Percentiles rank a stretch among this genome's conserved stretches.
phyloP scores from a whole-genome alignment of 1,140 invertebrate genomes.

The Neodiprion lecontei region DNA sequence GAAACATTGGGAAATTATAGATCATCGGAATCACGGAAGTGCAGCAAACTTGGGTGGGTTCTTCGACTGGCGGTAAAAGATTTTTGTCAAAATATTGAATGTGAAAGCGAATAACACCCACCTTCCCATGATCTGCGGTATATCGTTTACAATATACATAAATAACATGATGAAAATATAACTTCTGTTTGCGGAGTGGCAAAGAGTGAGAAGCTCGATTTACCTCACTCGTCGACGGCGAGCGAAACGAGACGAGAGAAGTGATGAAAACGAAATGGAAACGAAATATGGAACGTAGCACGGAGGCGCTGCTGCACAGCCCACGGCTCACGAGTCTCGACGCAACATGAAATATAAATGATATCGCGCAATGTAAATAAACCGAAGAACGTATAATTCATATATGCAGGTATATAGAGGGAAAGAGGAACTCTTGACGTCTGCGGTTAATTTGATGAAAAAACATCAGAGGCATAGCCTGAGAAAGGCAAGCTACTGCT shows the following conservation, averaged over 20 bases:
- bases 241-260: not conserved
- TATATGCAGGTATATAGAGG: slow-evolving; percentile 3
- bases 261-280: slow-evolving; percentile 5
- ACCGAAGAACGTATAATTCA: slow-evolving; percentile 14
- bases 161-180: too few relatives aligned
- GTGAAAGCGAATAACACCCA: too few relatives aligned
- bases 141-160: too few relatives aligned
- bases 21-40: too few relatives aligned
- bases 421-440: slow-evolving; percentile 40
- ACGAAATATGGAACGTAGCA: too few relatives aligned
- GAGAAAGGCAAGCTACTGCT: not conserved
- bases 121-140: too few relatives aligned
- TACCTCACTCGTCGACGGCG: not conserved
- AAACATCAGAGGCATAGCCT: slow-evolving; percentile 43
- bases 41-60: too few relatives aligned
- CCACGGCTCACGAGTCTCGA: slow-evolving; percentile 43
- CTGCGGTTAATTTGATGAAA: slow-evolving; percentile 57
- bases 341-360: slow-evolving; percentile 59
- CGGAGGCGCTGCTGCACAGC: not conserved
- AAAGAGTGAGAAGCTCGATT: not conserved
- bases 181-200: not conserved
- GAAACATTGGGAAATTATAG: too few relatives aligned
- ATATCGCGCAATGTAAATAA: slow-evolving; percentile 56
- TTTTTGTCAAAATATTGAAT: too few relatives aligned
- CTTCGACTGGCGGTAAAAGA: too few relatives aligned